Conservation (phyloP, 30 jellyfish, hydroid and myxozoan species). For the Turritopsis rubra region DNA sequence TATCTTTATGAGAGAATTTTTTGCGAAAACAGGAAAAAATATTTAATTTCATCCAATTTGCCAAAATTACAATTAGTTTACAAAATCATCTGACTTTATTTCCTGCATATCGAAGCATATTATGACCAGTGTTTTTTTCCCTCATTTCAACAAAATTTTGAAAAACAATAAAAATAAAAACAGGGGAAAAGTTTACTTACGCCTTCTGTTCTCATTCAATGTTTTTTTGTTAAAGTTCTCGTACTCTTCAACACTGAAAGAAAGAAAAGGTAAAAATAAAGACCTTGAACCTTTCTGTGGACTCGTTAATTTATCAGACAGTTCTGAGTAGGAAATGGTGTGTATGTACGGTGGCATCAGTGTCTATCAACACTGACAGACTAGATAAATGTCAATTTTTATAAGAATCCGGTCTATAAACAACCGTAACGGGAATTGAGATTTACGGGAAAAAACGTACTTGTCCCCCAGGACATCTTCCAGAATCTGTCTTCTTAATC, state of each 20-base stretch:
- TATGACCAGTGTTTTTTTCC: background rate
- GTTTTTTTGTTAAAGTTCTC: conserved; percentile 60
- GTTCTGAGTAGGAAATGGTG: background rate
- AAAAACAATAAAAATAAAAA: background rate
- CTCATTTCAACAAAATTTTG: background rate
- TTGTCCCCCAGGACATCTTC: conserved; percentile 86
- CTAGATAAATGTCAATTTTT: no score
- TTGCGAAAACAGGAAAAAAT: background rate
- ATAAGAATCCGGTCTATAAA: no score
- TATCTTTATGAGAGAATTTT: background rate
- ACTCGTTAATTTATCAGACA: background rate
- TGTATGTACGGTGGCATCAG: background rate
- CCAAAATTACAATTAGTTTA: background rate
- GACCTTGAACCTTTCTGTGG: no score
- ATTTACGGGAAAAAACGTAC: conserved; percentile 22
- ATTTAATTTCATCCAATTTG: background rate
- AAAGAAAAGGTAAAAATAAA: no score
- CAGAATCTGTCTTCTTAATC: conserved; percentile 65
- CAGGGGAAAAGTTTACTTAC: no score
- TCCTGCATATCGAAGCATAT: no score
- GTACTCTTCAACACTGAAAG: conserved; percentile 58
- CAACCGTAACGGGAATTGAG: background rate
- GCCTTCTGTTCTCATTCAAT: conserved; percentile 47
- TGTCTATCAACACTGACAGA: no score
- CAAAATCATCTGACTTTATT: background rate